Evolutionary conservation across 2,113 vertebrate species (phyloP).

Genomic region (Dicaeum eximium): DNA sequence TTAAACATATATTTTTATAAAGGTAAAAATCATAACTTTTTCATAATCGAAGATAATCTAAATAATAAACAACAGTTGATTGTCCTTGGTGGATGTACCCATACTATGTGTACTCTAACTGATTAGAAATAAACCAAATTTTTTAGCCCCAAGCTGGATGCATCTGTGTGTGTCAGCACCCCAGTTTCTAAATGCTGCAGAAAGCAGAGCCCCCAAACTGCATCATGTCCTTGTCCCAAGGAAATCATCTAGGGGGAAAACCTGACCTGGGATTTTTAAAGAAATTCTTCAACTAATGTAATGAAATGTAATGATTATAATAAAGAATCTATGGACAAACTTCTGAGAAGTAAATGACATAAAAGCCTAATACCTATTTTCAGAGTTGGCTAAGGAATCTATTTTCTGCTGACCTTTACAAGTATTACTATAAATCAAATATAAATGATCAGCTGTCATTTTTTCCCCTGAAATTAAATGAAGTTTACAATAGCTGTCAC

Average conservation of each 20-base stretch:
- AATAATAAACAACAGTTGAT: not conserved
- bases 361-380: not conserved
- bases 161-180: not conserved
- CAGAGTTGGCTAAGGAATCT: not conserved
- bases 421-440: not conserved
- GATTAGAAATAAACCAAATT: fast-evolving
- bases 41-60: not conserved
- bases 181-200: not conserved
- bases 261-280: not conserved
- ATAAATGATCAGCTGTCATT: not conserved
- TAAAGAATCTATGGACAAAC: not conserved
- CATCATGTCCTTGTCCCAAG: not conserved
- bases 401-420: not conserved
- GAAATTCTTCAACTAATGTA: not conserved
- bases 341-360: not conserved
- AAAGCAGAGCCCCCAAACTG: fast-evolving
- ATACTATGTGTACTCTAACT: not conserved
- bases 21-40: not conserved
- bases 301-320: not conserved
- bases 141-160: not conserved
- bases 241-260: not conserved
- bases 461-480: not conserved
- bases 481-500: not conserved
- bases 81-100: not conserved
- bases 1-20: not conserved